These are phyloP conservation scores for Leptarthrus brevirostris DNA, from an alignment of 2,888 invertebrate species.

Conservation along the genomic window DNA sequence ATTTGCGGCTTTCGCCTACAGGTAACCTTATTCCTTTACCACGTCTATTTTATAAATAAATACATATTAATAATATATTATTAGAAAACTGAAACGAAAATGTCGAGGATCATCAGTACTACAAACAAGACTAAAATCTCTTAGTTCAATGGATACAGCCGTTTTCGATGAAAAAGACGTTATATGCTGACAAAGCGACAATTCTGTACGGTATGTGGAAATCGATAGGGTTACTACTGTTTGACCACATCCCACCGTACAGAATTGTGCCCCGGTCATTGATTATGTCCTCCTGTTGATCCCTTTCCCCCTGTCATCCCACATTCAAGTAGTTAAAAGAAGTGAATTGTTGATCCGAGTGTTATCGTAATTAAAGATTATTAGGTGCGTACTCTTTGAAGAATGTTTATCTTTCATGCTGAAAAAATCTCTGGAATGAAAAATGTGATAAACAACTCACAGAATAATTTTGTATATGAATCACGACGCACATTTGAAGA, in stretches of 20 bases:
- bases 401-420: constrained; percentile 30
- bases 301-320: constrained; percentile 46
- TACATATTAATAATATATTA: constrained; percentile 57
- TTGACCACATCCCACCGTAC: constrained; percentile 71
- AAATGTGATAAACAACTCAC: constrained; percentile 16
- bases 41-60: constrained; percentile 63
- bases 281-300: constrained; percentile 24
- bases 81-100: constrained; percentile 71
- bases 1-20: constrained; percentile 68
- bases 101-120: constrained; percentile 80
- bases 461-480: constrained; percentile 49
- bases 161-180: constrained; percentile 88
- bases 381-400: constrained; percentile 43
- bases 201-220: constrained; percentile 93
- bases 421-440: constrained; percentile 4
- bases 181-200: constrained; percentile 96
- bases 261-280: constrained; percentile 65
- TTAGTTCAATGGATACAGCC: constrained; percentile 80
- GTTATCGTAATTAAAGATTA: constrained; percentile 27
- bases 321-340: constrained; percentile 18
- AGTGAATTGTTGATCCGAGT: constrained; percentile 50
- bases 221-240: constrained; percentile 91
- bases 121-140: constrained; percentile 82
- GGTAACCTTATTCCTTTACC: constrained; percentile 63
- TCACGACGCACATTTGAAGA: constrained; percentile 34